Evolutionary conservation across 2,113 vertebrate genomes (phyloP).

Genomic region (Lathamus discolor): DNA sequence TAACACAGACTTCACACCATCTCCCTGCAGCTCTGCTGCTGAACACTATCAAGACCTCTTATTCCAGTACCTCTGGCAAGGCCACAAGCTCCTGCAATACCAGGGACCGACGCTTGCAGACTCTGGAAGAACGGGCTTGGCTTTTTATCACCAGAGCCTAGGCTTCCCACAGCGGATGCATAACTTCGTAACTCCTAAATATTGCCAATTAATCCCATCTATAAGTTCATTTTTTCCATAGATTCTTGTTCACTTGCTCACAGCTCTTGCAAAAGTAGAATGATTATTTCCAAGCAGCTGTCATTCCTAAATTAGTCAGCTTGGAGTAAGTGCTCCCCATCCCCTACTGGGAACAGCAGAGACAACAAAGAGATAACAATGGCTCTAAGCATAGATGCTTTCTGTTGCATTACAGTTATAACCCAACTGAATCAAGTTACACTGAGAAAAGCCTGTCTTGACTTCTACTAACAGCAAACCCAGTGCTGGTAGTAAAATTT

Average conservation of each 20-base stretch:
- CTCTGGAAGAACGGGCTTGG: not conserved
- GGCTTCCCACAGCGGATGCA: not conserved
- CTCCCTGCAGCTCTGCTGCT: not conserved
- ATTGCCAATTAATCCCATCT: not conserved
- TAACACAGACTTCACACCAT: rapidly evolving
- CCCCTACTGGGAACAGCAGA: not conserved
- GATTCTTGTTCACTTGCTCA: constrained; percentile 33
- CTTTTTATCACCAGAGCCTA: not conserved
- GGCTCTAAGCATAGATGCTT: not conserved
- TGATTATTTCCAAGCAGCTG: constrained; percentile 37
- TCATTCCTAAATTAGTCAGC: constrained; percentile 39
- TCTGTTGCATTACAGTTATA: not conserved
- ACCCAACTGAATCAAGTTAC: not conserved
- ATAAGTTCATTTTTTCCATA: not conserved
- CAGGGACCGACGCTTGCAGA: too few species aligned
- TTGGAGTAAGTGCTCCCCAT: not conserved
- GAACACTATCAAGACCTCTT: not conserved
- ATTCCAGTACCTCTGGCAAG: not conserved
- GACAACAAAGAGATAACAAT: not conserved
- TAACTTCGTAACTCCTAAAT: not conserved
- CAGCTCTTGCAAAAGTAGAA: constrained; percentile 16
- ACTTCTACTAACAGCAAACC: not conserved
- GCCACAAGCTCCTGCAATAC: rapidly evolving
- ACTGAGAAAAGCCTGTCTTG: not conserved
- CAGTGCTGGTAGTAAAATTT: not conserved